Conservation (phyloP, 2,797 vertebrate species). For the Sebastes hopkinsi region DNA sequence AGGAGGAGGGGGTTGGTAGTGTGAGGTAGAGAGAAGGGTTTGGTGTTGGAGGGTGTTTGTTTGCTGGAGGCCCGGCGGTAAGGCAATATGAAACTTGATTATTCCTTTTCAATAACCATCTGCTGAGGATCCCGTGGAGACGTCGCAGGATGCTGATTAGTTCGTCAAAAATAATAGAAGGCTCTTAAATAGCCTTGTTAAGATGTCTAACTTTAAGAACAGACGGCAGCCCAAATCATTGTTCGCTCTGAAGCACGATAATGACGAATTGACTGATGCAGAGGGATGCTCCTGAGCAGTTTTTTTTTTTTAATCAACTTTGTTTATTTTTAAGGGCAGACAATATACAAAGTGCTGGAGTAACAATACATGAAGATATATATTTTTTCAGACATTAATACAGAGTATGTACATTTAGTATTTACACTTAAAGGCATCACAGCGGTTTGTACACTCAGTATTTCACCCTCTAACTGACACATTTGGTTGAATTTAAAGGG, state of each 20-base stretch:
- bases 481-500: neutral
- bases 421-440: slow-evolving; percentile 61
- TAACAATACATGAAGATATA: slow-evolving; percentile 61
- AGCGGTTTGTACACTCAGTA: slow-evolving; percentile 25
- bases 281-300: slow-evolving; percentile 22
- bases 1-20: neutral
- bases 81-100: slow-evolving; percentile 72
- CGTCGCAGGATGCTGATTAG: slow-evolving; percentile 56
- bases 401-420: slow-evolving; percentile 62
- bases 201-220: slow-evolving; percentile 58
- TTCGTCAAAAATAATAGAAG: slow-evolving; percentile 53
- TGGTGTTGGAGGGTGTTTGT: slow-evolving; percentile 51
- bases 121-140: slow-evolving; percentile 50
- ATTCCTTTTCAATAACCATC: slow-evolving; percentile 71
- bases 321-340: slow-evolving; percentile 67
- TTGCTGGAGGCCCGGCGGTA: slow-evolving; percentile 43
- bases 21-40: slow-evolving; percentile 11
- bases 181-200: slow-evolving; percentile 60
- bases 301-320: slow-evolving; percentile 44
- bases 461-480: neutral
- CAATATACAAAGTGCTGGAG: slow-evolving; percentile 74
- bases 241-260: slow-evolving; percentile 25
- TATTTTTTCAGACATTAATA: slow-evolving; percentile 49
- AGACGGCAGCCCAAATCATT: slow-evolving; percentile 32
- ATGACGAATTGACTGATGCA: slow-evolving; percentile 49